Evolutionary conservation across 1,140 invertebrate species (phyloP).

Genomic region (Gyrodactylus bullatarudis): DNA sequence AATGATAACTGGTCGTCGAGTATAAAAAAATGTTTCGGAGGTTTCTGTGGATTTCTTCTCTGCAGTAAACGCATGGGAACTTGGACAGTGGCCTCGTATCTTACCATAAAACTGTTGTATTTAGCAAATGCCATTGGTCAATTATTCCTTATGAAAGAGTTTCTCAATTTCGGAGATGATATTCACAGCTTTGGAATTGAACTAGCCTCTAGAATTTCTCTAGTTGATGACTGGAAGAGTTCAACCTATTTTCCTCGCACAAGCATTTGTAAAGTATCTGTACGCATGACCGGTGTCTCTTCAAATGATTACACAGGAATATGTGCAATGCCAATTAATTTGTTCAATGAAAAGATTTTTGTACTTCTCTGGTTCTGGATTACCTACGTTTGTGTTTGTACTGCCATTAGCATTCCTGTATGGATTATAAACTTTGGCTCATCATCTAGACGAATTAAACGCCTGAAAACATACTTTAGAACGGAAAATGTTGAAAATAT

Average conservation of each 20-base stretch:
- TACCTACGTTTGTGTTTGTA: constrained; percentile 2
- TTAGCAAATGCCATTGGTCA: constrained; percentile 24
- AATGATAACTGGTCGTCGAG: neutral
- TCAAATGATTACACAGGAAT: constrained; percentile 8
- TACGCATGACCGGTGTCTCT: constrained; percentile 12
- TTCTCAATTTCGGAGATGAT: constrained; percentile 18
- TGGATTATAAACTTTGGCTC: neutral
- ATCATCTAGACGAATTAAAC: neutral
- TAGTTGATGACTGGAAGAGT: constrained; percentile 3
- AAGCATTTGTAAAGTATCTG: constrained; percentile 16
- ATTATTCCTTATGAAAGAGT: constrained; percentile 24
- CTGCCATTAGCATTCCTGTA: neutral
- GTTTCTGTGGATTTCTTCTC: neutral
- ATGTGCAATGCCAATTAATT: constrained; percentile 9
- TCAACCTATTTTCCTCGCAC: constrained; percentile 13
- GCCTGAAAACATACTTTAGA: neutral
- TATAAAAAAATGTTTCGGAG: neutral
- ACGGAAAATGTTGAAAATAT: neutral
- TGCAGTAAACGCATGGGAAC: neutral
- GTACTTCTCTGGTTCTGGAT: constrained; percentile 7
- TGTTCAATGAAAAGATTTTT: constrained; percentile 9
- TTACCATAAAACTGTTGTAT: constrained; percentile 18
- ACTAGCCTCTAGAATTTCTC: neutral
- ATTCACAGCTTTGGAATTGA: constrained; percentile 11
- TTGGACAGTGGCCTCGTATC: neutral